Evolutionary conservation across 2,888 invertebrate species (phyloP), one percentile per base, ranked within the genome.

Genomic region (Fragum fragum): DNA sequence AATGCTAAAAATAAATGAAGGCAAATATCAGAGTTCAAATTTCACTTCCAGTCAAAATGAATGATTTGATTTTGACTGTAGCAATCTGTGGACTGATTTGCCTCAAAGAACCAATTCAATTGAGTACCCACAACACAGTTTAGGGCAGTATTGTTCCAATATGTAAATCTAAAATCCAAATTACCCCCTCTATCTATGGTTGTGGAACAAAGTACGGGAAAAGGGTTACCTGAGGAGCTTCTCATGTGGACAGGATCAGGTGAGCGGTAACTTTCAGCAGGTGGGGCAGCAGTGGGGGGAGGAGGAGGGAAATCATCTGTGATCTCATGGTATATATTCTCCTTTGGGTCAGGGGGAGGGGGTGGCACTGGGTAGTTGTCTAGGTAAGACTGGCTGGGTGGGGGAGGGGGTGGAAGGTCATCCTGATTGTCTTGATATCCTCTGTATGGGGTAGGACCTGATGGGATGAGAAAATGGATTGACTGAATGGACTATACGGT

Each of bases 291-390:
- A 1, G 87, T 75, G 7, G 85, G 90, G 6, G 92, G 92, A 6
- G 92, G 92, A 7, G 91, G 92, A 57, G 90, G 89, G 59, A 89
- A 87, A 32, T 90, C 90, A 39, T 91, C 91, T 21, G 80, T 79
- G 29, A 88, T 86, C 63, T 88, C 88, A 74, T 86, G 87, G 70
- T 88, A 88, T 6, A 86, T 86, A 63, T 89, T 88, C 16, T 86
- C 88, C 18, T 80, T 83, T 9, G 83, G 73, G 16, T 88, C 87
- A 28, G 90, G 90, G 16, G 89, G 89, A 3, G 90, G 90, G 1
- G 90, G 90, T 5, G 90, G 90, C 47, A 47, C 47, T 5, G 47
- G 47, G 55, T 77, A 81, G 47, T 84, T 81, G 32, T 81, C 83
- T 29, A 70, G 53, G 47, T 85, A 86, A 29, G 77, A 72, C 26